A percentile compares a stretch with the other conserved stretches of the same genome.
Evolutionary conservation across 30 jellyfish, hydroid and myxozoan genomes (phyloP).

Genomic region (Pelagia noctiluca): DNA sequence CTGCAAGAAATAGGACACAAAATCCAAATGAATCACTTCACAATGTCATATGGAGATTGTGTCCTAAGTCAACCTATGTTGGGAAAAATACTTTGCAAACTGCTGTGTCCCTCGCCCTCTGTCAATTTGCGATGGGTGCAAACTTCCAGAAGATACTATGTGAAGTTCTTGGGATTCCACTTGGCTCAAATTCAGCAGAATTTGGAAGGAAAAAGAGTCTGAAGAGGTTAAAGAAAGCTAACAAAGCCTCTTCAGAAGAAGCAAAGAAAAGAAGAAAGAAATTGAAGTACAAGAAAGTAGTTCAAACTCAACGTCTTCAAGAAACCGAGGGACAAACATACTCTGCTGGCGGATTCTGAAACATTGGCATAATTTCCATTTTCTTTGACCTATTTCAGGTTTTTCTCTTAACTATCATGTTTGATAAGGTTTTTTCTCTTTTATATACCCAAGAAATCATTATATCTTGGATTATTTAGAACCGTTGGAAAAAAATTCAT

Average conservation of each 20-base stretch:
- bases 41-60: conserved; percentile 14
- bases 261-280: not conserved
- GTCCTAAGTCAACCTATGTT: conserved; percentile 24
- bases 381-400: not conserved
- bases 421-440: not conserved
- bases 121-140: conserved; percentile 40
- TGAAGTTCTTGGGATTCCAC: conserved; percentile 10
- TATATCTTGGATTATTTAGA: not conserved
- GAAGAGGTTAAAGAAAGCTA: not conserved
- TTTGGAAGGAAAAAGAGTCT: not conserved
- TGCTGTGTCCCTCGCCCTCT: conserved; percentile 29
- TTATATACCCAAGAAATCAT: not conserved
- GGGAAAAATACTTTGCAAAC: conserved; percentile 45
- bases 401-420: not conserved
- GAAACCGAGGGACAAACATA: not conserved
- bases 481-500: not conserved
- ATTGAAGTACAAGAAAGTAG: not conserved
- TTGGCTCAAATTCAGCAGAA: not conserved
- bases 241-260: not conserved
- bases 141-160: not conserved
- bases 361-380: not conserved
- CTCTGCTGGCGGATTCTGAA: not conserved
- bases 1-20: conserved; percentile 5
- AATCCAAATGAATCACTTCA: conserved; percentile 37
- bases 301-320: not conserved